These are phyloP conservation scores for Aricia artaxerxes DNA, from an alignment of 2,888 invertebrate genomes.

Conservation along the genomic window DNA sequence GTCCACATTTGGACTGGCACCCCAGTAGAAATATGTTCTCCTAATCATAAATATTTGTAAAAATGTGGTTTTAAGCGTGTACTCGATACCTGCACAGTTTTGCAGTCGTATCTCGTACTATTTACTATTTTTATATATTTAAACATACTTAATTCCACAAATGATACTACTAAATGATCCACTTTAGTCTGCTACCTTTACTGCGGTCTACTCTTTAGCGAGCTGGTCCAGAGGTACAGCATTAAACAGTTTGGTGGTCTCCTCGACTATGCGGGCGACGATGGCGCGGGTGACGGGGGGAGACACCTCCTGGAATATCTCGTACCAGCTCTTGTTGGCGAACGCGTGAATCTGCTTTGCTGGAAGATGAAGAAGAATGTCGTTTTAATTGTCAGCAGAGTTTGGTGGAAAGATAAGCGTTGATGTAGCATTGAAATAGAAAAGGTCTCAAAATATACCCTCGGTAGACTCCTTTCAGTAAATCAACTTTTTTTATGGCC, in stretches of 20 bases:
- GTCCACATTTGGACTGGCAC: no score
- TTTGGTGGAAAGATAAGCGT: neutral
- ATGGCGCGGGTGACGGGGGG: slow-evolving; percentile 66
- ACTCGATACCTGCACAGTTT: no score
- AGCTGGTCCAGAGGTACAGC: slow-evolving; percentile 57
- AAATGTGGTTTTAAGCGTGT: no score
- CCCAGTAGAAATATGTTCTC: no score
- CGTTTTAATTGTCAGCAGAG: neutral
- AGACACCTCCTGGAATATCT: slow-evolving; percentile 67
- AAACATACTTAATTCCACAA: neutral
- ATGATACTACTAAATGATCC: neutral
- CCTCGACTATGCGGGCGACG: slow-evolving; percentile 53
- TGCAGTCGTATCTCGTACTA: no score
- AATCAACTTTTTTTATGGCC: no score
- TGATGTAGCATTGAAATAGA: neutral
- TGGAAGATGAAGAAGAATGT: slow-evolving; percentile 44
- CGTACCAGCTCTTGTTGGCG: slow-evolving; percentile 66
- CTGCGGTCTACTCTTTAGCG: slow-evolving; percentile 3
- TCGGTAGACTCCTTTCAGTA: neutral
- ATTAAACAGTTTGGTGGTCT: slow-evolving; percentile 59
- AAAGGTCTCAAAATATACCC: neutral
- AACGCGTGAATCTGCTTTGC: slow-evolving; percentile 59
- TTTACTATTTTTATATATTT: neutral
- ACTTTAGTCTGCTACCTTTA: neutral
- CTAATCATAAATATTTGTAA: no score